A percentile compares a stretch with the other conserved stretches of the same genome.
phyloP scores from a whole-genome alignment of 2,797 vertebrate genomes.

The Chaunax sp. region DNA sequence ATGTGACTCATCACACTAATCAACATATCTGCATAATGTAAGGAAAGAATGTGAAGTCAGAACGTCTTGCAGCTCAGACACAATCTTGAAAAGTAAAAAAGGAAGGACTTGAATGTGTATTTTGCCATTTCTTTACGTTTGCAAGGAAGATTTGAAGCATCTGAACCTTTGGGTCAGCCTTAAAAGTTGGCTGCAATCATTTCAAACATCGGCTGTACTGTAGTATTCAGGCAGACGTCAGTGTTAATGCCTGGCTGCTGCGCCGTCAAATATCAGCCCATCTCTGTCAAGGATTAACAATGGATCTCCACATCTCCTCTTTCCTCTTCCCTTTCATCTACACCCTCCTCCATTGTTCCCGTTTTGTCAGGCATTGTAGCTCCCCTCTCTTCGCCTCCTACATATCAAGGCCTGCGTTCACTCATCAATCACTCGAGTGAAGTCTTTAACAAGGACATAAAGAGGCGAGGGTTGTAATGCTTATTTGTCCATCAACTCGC shows the following conservation, averaged over 20 bases:
- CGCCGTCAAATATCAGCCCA: conserved; percentile 50
- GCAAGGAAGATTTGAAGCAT: conserved; percentile 18
- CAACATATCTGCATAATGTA: not conserved
- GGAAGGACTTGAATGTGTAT: conserved; percentile 15
- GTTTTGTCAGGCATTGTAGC: conserved; percentile 65
- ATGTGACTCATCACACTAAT: too few relatives aligned
- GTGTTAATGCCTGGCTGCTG: conserved; percentile 26
- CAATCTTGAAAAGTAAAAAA: conserved; percentile 4
- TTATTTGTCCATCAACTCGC: conserved; percentile 68
- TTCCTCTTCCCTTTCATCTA: conserved; percentile 36
- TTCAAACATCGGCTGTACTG: conserved; percentile 11
- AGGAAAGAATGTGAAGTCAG: not conserved
- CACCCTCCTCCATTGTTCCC: conserved; percentile 60
- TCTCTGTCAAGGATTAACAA: conserved; percentile 62
- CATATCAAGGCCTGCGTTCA: conserved; percentile 70
- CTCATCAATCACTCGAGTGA: conserved; percentile 71
- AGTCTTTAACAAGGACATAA: conserved; percentile 58
- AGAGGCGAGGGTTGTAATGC: conserved; percentile 56
- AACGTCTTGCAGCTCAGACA: conserved; percentile 3
- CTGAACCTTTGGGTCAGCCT: conserved; percentile 16
- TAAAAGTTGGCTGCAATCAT: conserved; percentile 10
- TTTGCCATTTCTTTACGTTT: conserved; percentile 27
- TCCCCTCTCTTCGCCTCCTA: conserved; percentile 61
- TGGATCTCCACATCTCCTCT: conserved; percentile 52
- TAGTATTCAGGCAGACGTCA: conserved; percentile 34